Evolutionary conservation across 2,888 invertebrate species (phyloP), one percentile per base, ranked within the genome.

Genomic region (Quadriops clusia): DNA sequence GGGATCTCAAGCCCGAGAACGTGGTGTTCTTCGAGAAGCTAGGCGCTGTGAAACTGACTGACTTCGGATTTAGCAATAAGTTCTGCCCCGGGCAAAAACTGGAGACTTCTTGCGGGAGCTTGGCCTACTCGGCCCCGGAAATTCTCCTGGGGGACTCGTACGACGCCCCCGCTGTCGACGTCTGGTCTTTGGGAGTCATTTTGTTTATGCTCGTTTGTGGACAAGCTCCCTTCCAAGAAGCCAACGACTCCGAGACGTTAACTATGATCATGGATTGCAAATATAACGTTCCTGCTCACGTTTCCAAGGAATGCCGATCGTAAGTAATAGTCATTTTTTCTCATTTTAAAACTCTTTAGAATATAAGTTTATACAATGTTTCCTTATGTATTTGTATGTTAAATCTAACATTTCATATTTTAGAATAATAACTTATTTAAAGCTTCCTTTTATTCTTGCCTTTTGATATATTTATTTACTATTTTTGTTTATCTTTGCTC

Each of bases 221-320:
- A 4, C 82, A 86, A 56, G 84, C 95, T 17, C 98, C 98, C 4
- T 98, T 98, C 61, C 94, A 95, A 65, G 97, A 97, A 67, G 94
- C 95, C 16, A 98, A 97, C 62, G 98, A 99, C 63, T 94, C 93
- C 51, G 98, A 98, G 70, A 99, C 98, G 1, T 67, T 99, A 32
- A 97, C 94, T 16, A 95, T 93, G 89, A 98, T 98, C 44, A 91
- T 98, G 87, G 97, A 98, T 63, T 97, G 97, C 67, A 93, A 93
- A 68, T 98, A 94, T 60, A 79, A 80, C 34, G 81, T 94, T 51
- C 94, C 97, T 31, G 61, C 72, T 15, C 84, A 90, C 63, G 78
- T 98, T 41, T 86, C 93, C 7, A 67, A 72, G 30, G 76, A 77
- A 36, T 97, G 97, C 63, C 77, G 79, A 65, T 74, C 74, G 84